Evolutionary conservation across 2,888 invertebrate species (phyloP), one percentile per base, ranked within the genome.

Genomic region (Cistogaster globosa): DNA sequence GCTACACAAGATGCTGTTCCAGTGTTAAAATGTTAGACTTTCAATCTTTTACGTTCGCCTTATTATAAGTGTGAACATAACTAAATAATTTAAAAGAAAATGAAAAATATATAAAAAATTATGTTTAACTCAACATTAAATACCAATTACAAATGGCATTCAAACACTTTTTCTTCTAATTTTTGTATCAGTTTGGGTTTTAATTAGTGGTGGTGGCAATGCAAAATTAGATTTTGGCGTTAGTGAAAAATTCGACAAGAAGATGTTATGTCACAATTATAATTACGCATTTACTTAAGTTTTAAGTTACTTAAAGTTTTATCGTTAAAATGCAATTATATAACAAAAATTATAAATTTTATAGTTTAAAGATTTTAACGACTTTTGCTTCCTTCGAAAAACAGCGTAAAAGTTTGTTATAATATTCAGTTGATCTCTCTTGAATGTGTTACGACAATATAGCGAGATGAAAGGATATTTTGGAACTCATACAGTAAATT

Each of bases 21-120:
- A 67, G 72, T 80, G 77, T 80, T 80, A 68, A 84, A 72, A 71
- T 32, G 71, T 26, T 48, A 71, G 72, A 84, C 65, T 84, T 80
- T 55, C 60, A 48, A 67, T 68, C 74, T 77, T 84, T 84, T 62
- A 80, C 62, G 74, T 57, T 58, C 45, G 42, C 36, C n/a, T 16
- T 32, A 9, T n/a, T 12, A 60, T 48, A 14, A 8, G 14, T 68
- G 48, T 63, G 38, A 67, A 72, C 60, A 77, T n/a, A n/a, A n/a
- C n/a, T 75, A 75, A 67, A 72, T 72, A 51, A 67, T 58, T 48
- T 20, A n/a, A 58, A 67, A 53, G 80, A 32, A 7, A 32, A 32
- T 8, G 8, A 5, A 32, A 32, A 32, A 32, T 8, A 32, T 7
- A 32, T 60, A 74, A 53, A 60, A n/a, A 53, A 68, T 84, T 68